Evolutionary conservation across 2,888 invertebrate species (phyloP).

Genomic region (Diarsia mendica): DNA sequence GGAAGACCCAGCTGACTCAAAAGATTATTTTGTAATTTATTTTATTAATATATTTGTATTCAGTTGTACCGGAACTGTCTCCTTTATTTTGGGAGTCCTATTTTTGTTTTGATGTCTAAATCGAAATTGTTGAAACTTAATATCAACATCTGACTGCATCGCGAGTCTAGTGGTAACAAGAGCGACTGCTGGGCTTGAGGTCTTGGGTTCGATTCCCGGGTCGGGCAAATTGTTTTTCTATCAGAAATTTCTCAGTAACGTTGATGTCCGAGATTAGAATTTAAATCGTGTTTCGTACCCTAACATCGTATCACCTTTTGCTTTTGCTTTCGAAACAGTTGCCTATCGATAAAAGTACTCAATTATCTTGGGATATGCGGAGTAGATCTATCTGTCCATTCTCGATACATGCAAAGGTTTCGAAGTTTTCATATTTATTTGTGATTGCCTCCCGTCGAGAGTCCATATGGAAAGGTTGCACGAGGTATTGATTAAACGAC

Average conservation of each 20-base stretch:
- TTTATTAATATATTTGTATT: constrained; percentile 57
- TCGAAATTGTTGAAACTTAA: background rate
- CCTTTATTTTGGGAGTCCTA: constrained; percentile 6
- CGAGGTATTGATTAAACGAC: constrained; percentile 40
- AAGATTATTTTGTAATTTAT: constrained; percentile 70
- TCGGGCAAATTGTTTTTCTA: no score
- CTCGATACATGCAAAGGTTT: constrained; percentile 16
- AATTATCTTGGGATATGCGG: background rate
- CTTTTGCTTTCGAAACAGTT: background rate
- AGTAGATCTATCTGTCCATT: background rate
- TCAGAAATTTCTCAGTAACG: no score
- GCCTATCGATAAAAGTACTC: background rate
- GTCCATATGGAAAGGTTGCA: constrained; percentile 12
- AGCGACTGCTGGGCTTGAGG: no score
- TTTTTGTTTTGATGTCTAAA: constrained; percentile 14
- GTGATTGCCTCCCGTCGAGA: constrained; percentile 28
- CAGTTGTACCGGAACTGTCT: constrained; percentile 35
- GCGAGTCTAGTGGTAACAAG: no score
- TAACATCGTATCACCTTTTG: background rate
- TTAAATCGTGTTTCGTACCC: constrained; percentile 9
- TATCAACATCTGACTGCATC: background rate
- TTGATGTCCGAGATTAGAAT: constrained; percentile 19
- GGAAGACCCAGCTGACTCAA: constrained; percentile 61
- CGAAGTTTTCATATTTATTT: constrained; percentile 26
- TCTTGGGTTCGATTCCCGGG: no score